A percentile compares a stretch with the other conserved stretches of the same genome.
phyloP scores from a whole-genome alignment of 1,140 invertebrate genomes.

The Sitophilus oryzae region DNA sequence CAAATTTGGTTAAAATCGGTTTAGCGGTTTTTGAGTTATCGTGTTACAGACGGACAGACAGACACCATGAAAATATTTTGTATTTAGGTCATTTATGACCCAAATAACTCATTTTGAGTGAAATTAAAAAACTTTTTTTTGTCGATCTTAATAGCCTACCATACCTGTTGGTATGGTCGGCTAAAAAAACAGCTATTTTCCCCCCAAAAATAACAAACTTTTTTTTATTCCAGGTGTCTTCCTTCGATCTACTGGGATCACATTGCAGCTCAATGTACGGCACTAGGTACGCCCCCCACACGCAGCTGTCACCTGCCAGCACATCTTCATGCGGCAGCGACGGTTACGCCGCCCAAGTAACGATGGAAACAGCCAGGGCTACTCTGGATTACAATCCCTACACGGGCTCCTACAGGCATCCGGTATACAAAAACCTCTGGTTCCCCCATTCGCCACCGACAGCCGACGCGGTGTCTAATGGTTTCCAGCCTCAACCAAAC shows the following conservation, averaged over 20 bases:
- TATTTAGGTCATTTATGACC: no score
- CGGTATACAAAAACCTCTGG: constrained; percentile 35
- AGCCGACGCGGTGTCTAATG: constrained; percentile 36
- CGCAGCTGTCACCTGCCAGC: constrained; percentile 37
- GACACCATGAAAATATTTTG: no score
- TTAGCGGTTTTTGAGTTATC: no score
- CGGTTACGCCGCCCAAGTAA: constrained; percentile 35
- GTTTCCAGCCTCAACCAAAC: constrained; percentile 39
- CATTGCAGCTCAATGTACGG: constrained; percentile 38
- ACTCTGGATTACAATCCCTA: constrained; percentile 41
- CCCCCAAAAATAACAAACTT: no score
- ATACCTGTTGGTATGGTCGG: no score
- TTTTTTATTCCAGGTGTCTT: constrained; percentile 37
- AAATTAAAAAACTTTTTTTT: no score
- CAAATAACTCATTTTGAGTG: no score
- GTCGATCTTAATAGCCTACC: no score
- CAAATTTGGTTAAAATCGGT: no score
- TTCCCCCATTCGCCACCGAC: constrained; percentile 41
- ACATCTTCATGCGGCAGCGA: constrained; percentile 40
- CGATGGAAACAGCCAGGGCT: constrained; percentile 34
- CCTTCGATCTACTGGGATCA: constrained; percentile 35
- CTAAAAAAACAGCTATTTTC: no score
- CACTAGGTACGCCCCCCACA: constrained; percentile 27
- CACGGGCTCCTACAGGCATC: constrained; percentile 31
- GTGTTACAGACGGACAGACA: no score